These are phyloP conservation scores for Mormyrus lacerda DNA, from an alignment of 2,113 vertebrate species.

Conservation along the genomic window DNA sequence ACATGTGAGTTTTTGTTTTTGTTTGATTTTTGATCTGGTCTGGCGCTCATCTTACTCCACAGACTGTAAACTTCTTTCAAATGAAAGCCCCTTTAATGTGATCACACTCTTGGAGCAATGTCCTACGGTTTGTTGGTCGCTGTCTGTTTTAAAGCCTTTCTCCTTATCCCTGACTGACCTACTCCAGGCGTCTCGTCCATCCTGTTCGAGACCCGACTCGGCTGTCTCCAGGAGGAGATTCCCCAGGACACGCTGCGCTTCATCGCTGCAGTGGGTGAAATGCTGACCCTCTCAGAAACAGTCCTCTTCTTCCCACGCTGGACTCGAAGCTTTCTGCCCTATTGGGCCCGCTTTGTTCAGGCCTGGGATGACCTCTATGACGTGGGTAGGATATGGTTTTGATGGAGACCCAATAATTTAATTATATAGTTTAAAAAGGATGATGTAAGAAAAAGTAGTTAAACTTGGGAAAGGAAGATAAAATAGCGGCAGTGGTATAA, in stretches of 20 bases:
- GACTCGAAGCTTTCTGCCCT: slow-evolving; percentile 54
- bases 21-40: background rate
- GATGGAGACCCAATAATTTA: background rate
- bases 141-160: background rate
- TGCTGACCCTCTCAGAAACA: slow-evolving; percentile 47
- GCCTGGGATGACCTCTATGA: slow-evolving; percentile 63
- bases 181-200: slow-evolving; percentile 54
- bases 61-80: background rate
- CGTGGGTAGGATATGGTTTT: slow-evolving; percentile 44
- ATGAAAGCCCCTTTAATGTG: background rate
- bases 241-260: slow-evolving; percentile 56
- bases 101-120: background rate
- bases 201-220: slow-evolving; percentile 63
- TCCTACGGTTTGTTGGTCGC: background rate
- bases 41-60: background rate
- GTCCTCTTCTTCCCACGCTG: slow-evolving; percentile 56
- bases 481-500: background rate
- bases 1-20: background rate
- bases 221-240: slow-evolving; percentile 61
- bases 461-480: background rate
- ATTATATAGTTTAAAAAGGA: background rate
- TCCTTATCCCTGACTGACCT: background rate
- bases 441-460: background rate
- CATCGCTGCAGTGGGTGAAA: slow-evolving; percentile 47
- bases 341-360: slow-evolving; percentile 56